Conservation (phyloP, 2,113 vertebrate genomes). For the Romanogobio albipinnatus region DNA sequence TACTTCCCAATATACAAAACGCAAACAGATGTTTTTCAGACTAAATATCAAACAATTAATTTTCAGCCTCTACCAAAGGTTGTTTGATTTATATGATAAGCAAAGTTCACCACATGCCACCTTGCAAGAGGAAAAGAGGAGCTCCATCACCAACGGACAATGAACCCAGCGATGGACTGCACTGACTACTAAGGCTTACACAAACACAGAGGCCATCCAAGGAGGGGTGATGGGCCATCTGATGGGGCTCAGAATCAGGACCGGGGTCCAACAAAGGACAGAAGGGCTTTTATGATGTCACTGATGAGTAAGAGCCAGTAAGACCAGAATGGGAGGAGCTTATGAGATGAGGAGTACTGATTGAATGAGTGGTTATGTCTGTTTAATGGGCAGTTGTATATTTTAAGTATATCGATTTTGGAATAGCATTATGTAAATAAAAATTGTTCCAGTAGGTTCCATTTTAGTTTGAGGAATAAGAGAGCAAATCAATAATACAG, state of each 20-base stretch:
- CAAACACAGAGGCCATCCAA: not conserved
- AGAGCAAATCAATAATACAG: not conserved
- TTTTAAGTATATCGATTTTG: not conserved
- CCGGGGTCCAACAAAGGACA: not conserved
- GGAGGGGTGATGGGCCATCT: slow-evolving; percentile 1
- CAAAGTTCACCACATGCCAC: slow-evolving; percentile 15
- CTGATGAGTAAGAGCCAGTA: not conserved
- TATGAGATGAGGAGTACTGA: not conserved
- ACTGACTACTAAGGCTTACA: slow-evolving; percentile 23
- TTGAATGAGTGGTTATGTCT: not conserved
- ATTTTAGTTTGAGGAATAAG: not conserved
- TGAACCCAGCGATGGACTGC: not conserved
- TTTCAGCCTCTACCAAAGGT: not conserved
- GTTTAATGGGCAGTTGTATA: not conserved
- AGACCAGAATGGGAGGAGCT: not conserved
- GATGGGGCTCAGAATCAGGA: slow-evolving; percentile 13
- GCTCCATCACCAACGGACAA: slow-evolving; percentile 35
- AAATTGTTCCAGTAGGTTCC: not conserved
- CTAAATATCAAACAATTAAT: not conserved
- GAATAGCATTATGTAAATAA: not conserved
- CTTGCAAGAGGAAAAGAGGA: slow-evolving; percentile 3
- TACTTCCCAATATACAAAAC: slow-evolving; percentile 1
- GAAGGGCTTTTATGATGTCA: not conserved
- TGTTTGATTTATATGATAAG: not conserved
- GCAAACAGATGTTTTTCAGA: not conserved